Percentiles rank a stretch among this genome's conserved stretches.
Conservation (phyloP, 1,140 invertebrate species). For the Macrocentrus cingulum region DNA sequence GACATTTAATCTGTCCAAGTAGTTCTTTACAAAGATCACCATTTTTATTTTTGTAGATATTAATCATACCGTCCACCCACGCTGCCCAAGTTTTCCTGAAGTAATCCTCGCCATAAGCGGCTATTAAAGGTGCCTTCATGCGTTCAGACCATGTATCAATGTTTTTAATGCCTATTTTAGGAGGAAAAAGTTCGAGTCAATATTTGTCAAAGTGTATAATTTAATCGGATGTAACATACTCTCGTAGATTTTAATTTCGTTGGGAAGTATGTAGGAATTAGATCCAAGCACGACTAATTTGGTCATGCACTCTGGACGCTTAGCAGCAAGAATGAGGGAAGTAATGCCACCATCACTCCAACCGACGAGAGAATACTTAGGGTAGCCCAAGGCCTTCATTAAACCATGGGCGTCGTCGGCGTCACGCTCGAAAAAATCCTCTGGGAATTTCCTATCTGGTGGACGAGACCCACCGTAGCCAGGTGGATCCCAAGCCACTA, state of each 20-base stretch:
- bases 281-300: slow-evolving; percentile 79
- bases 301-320: slow-evolving; percentile 66
- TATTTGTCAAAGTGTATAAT: not conserved
- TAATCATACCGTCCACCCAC: slow-evolving; percentile 72
- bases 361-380: slow-evolving; percentile 77
- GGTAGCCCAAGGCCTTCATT: slow-evolving; percentile 71
- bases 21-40: slow-evolving; percentile 74
- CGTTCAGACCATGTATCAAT: slow-evolving; percentile 77
- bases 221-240: slow-evolving; percentile 38
- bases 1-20: slow-evolving; percentile 68
- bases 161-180: slow-evolving; percentile 61
- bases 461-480: slow-evolving; percentile 85
- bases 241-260: slow-evolving; percentile 70
- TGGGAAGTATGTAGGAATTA: slow-evolving; percentile 72
- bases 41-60: slow-evolving; percentile 60
- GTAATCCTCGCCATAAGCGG: slow-evolving; percentile 74
- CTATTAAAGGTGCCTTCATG: slow-evolving; percentile 73
- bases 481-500: slow-evolving; percentile 86
- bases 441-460: slow-evolving; percentile 69
- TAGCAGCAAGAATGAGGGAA: slow-evolving; percentile 72
- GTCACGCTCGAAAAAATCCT: slow-evolving; percentile 75
- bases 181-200: slow-evolving; percentile 1
- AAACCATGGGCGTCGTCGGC: slow-evolving; percentile 70
- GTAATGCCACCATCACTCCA: slow-evolving; percentile 90
- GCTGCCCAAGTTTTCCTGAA: slow-evolving; percentile 70